phyloP scores from a whole-genome alignment of 2,797 vertebrate species.

The Lycodopsis pacificus region DNA sequence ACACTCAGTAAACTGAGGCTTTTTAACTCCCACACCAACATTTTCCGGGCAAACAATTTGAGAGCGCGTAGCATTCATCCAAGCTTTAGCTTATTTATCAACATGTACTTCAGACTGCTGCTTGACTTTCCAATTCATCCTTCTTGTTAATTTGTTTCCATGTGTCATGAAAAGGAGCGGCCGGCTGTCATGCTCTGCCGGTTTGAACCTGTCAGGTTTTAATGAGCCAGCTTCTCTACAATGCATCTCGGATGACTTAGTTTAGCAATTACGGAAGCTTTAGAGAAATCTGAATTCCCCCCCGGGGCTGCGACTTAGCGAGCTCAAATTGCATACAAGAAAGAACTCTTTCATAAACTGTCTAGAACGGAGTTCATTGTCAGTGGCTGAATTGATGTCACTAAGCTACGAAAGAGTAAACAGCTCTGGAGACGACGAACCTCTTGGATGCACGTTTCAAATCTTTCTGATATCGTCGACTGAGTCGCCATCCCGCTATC shows the following conservation, averaged over 20 bases:
- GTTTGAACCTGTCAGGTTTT: constrained; percentile 24
- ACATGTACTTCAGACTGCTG: not conserved
- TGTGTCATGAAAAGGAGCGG: constrained; percentile 24
- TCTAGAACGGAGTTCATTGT: too few species aligned
- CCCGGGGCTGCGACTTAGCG: constrained; percentile 15
- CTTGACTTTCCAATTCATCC: constrained; percentile 11
- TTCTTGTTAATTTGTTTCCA: constrained; percentile 35
- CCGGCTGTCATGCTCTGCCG: constrained; percentile 21
- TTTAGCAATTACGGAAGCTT: constrained; percentile 36
- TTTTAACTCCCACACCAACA: not conserved
- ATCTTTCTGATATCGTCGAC: constrained; percentile 33
- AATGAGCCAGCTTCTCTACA: constrained; percentile 44
- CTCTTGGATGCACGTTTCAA: constrained; percentile 20
- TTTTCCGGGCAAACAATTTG: too few species aligned
- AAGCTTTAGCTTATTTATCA: not conserved
- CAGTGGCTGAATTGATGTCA: constrained; percentile 37
- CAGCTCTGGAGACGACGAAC: constrained; percentile 21
- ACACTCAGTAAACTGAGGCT: too few species aligned
- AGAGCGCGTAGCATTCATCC: too few species aligned
- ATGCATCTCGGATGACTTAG: constrained; percentile 39
- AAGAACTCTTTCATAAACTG: too few species aligned
- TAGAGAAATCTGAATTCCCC: constrained; percentile 48
- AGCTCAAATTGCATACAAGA: too few species aligned
- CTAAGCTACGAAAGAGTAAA: constrained; percentile 43
- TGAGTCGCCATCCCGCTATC: constrained; percentile 13